Conservation (phyloP, 2,888 invertebrate species). For the Petrophora chlorosata region DNA sequence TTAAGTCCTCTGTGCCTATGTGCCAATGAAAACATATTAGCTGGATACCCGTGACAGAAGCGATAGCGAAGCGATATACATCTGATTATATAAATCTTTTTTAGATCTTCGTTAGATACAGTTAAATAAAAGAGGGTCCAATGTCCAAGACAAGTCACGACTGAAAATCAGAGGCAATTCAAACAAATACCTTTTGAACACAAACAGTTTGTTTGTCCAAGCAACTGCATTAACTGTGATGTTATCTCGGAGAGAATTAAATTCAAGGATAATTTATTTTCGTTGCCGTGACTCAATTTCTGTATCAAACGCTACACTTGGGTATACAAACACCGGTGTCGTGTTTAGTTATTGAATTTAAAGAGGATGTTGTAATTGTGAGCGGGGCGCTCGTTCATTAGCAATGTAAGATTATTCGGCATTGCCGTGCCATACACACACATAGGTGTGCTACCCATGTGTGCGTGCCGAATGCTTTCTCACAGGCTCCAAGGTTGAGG, state of each 20-base stretch:
- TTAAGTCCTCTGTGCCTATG: no score
- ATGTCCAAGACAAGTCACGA: constrained; percentile 20
- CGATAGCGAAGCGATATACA: constrained; percentile 21
- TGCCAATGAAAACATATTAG: constrained; percentile 23
- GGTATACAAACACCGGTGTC: constrained; percentile 17
- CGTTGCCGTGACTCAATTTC: constrained; percentile 31
- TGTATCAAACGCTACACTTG: constrained; percentile 22
- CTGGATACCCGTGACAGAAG: constrained; percentile 2
- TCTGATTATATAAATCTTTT: constrained; percentile 25
- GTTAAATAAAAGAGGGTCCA: constrained; percentile 20
- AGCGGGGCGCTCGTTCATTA: constrained; percentile 46
- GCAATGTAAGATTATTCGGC: constrained; percentile 51
- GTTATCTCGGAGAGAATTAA: constrained; percentile 31
- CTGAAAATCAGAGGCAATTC: constrained; percentile 31
- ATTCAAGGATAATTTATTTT: constrained; percentile 43
- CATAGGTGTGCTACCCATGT: constrained; percentile 28
- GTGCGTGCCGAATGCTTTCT: constrained; percentile 61
- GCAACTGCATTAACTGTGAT: constrained; percentile 25
- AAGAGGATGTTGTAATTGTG: constrained; percentile 51
- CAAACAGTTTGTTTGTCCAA: constrained; percentile 22
- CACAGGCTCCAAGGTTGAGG: constrained; percentile 58
- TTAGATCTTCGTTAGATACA: no score
- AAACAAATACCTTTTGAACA: constrained; percentile 19
- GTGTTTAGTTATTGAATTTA: constrained; percentile 37
- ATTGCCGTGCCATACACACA: constrained; percentile 41